These are phyloP conservation scores for Antedon bifida DNA, from an alignment of 35 echinoderm and acorn worm genomes.

Conservation along the genomic window DNA sequence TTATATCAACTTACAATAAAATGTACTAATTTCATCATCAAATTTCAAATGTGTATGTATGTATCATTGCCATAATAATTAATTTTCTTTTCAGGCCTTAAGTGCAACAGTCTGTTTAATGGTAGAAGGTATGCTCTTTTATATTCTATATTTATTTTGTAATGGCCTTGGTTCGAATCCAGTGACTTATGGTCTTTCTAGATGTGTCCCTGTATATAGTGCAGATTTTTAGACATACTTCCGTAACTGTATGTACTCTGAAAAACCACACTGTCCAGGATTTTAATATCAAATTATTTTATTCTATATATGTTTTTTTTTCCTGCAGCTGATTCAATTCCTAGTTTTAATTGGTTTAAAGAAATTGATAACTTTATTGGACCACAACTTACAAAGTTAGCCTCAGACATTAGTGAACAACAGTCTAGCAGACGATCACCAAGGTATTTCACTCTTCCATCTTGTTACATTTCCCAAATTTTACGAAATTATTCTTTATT, in stretches of 20 bases:
- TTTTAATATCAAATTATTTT: too few relatives aligned
- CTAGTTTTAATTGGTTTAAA: constrained; percentile 68
- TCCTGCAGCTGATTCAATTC: constrained; percentile 43
- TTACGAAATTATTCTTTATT: too few relatives aligned
- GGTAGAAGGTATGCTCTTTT: constrained; percentile 89
- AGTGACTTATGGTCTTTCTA: too few relatives aligned
- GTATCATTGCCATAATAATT: constrained; percentile 13
- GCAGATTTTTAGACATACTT: too few relatives aligned
- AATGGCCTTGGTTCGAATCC: background rate
- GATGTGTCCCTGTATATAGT: too few relatives aligned
- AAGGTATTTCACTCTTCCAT: too few relatives aligned
- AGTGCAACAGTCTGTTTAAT: constrained; percentile 95
- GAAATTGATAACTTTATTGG: constrained; percentile 77
- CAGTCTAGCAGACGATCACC: constrained; percentile 62
- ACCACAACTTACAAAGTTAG: constrained; percentile 81
- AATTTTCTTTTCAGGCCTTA: constrained; percentile 45
- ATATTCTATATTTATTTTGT: background rate
- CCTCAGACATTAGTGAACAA: constrained; percentile 92
- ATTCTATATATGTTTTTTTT: background rate
- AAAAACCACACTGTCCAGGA: too few relatives aligned
- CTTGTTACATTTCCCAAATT: too few relatives aligned
- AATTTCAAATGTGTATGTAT: too few relatives aligned
- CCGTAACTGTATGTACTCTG: too few relatives aligned
- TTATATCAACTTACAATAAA: too few relatives aligned
- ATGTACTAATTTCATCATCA: too few relatives aligned